Conservation (phyloP, 2,797 vertebrate species). For the Galagoides demidoff region DNA sequence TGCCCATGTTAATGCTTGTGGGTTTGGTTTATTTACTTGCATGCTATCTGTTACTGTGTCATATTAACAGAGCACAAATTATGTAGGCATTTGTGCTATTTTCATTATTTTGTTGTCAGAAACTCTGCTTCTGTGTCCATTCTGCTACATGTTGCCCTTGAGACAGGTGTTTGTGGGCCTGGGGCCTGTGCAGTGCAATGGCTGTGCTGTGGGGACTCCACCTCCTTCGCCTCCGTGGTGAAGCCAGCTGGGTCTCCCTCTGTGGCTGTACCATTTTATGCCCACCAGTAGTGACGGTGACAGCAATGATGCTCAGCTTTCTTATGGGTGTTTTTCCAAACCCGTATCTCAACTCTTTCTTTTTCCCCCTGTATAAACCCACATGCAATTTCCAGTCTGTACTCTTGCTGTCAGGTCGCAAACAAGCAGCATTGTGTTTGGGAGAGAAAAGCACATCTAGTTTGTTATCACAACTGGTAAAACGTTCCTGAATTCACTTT, state of each 20-base stretch:
- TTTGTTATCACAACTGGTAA: not conserved
- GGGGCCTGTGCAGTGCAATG: not conserved
- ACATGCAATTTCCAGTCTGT: not conserved
- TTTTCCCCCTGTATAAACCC: not conserved
- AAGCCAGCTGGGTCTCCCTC: not conserved
- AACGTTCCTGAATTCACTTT: not conserved
- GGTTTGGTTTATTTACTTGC: not conserved
- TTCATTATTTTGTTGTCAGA: conserved; percentile 26
- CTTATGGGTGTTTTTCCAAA: not conserved
- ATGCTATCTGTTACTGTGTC: not conserved
- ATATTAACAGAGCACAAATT: not conserved
- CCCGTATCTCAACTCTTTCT: not conserved
- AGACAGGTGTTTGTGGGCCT: not conserved
- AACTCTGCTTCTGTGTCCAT: not conserved
- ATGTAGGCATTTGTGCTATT: not conserved
- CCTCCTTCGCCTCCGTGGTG: not conserved
- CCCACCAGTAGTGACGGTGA: not conserved
- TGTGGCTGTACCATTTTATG: not conserved
- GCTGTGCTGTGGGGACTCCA: not conserved
- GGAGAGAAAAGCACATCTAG: not conserved
- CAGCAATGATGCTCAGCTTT: not conserved
- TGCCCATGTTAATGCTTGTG: not conserved
- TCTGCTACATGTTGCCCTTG: not conserved
- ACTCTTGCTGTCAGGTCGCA: not conserved
- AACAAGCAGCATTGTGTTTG: not conserved